Percentiles rank a stretch among this genome's conserved stretches.
Conservation (phyloP, 2,113 vertebrate species). For the Pipra filicauda region DNA sequence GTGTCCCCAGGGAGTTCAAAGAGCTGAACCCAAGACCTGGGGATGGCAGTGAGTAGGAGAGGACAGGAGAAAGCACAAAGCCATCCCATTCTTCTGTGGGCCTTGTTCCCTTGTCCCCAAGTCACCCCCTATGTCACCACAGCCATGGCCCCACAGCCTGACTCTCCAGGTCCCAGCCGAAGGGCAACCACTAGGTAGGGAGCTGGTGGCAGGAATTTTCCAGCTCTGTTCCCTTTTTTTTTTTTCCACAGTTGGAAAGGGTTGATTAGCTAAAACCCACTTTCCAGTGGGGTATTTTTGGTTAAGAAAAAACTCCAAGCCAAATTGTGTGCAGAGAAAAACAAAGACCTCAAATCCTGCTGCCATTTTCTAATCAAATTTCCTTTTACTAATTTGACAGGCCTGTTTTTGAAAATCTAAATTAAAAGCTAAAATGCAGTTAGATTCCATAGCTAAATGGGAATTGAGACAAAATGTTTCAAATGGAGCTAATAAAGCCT, state of each 20-base stretch:
- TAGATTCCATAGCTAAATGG: background rate
- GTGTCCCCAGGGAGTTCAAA: background rate
- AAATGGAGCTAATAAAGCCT: background rate
- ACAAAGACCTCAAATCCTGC: slow-evolving; percentile 39
- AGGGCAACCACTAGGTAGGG: background rate
- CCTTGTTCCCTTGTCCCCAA: accelerated
- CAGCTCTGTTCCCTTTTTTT: background rate
- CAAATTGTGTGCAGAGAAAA: background rate
- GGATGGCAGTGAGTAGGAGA: background rate
- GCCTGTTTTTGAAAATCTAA: slow-evolving; percentile 23
- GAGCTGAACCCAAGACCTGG: accelerated
- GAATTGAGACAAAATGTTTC: background rate
- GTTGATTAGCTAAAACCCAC: background rate
- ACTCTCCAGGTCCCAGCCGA: background rate
- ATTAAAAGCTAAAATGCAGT: slow-evolving; percentile 31
- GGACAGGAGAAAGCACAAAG: background rate
- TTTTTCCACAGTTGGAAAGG: background rate
- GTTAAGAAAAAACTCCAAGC: background rate
- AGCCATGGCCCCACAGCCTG: background rate
- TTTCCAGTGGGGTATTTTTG: slow-evolving; percentile 3
- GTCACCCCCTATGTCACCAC: background rate
- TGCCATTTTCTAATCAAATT: slow-evolving; percentile 57
- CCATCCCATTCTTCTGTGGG: accelerated
- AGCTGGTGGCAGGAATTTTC: background rate
- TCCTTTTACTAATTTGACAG: slow-evolving; percentile 51